phyloP scores from a whole-genome alignment of 2,113 vertebrate genomes.

The Xiphophorus hellerii region DNA sequence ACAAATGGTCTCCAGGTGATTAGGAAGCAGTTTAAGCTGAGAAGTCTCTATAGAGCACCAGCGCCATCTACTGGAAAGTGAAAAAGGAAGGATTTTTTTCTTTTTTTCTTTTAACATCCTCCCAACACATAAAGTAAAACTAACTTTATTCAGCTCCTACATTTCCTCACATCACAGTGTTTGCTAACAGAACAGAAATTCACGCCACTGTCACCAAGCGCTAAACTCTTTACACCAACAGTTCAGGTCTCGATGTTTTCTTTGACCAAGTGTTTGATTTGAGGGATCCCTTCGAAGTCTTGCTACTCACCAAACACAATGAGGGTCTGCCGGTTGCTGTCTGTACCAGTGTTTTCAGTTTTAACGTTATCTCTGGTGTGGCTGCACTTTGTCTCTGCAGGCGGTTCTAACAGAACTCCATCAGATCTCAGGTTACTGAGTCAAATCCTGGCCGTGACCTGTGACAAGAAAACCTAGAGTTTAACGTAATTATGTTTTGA shows the following conservation, averaged over 20 bases:
- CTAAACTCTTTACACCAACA: constrained; percentile 33
- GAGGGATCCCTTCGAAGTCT: neutral
- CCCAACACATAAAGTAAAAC: too few species aligned
- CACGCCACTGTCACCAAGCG: constrained; percentile 33
- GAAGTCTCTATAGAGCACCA: constrained; percentile 16
- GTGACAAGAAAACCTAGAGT: neutral
- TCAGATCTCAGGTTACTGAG: constrained; percentile 38
- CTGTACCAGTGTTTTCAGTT: constrained; percentile 49
- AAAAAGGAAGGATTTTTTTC: too few species aligned
- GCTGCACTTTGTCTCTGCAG: constrained; percentile 54
- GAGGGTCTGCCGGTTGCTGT: constrained; percentile 33
- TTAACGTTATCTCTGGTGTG: constrained; percentile 34
- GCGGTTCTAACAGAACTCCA: constrained; percentile 8
- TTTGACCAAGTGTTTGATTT: constrained; percentile 38
- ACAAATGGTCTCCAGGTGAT: too few species aligned
- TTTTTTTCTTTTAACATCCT: too few species aligned
- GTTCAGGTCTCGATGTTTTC: neutral
- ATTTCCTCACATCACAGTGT: constrained; percentile 33
- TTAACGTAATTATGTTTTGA: too few species aligned
- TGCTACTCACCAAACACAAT: constrained; percentile 1
- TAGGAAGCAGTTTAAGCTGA: neutral
- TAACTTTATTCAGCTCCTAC: constrained; percentile 19
- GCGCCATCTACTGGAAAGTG: constrained; percentile 43
- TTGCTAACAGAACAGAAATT: constrained; percentile 48
- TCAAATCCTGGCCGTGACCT: constrained; percentile 46